Base-by-base conservation (phyloP, 2,113 vertebrate genomes). In the Corythornis madagascariensis region DNA sequence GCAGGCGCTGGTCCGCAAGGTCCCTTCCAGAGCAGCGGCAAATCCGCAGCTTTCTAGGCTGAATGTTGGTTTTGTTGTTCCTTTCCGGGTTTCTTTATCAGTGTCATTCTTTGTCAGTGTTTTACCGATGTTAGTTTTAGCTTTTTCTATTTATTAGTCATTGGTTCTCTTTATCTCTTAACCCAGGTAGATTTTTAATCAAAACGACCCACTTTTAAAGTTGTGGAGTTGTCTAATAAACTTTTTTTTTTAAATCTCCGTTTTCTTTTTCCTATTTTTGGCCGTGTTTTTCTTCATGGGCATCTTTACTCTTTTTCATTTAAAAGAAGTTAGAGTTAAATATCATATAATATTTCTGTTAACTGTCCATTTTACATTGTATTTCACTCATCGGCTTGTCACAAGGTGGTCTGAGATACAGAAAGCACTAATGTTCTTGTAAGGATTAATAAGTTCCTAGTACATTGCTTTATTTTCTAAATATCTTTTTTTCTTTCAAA, bases 1-100 rank as follows among this genome's bases (percentile, higher is more conserved):
- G 15, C 20, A 3, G 1, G 29, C 2, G 63, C 26, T 3, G 9
- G 6, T 3, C 14, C 8, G 29, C 28, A 16, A 8, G 21, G 29
- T 4, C 29, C 6, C 11, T 6, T 26, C 25, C 43, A 6, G 29
- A 19, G 8, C 7, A 29, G 19, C 22, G 8, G 33, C 20, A 15
- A 13, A 16, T 5, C 31, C 9, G 5, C 42, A 18, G 12, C 45
- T 13, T 24, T 14, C 47, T 9, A 1, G 15, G 21, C 9, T 10
- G 55, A 18, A 3, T 35, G 19, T 29, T 21, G 24, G 10, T 7
- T 47, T 25, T 13, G 29, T 6, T 43, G 1, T 43, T 25, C 25
- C 9, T 43, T 13, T 3, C 4, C 20, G 4, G n/a, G 16, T 26
- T 47, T 29, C 55, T 80, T 52, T 26, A 25, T 57, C 12, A 1